phyloP scores from a whole-genome alignment of 2,113 vertebrate genomes.

The Tiliqua scincoides region DNA sequence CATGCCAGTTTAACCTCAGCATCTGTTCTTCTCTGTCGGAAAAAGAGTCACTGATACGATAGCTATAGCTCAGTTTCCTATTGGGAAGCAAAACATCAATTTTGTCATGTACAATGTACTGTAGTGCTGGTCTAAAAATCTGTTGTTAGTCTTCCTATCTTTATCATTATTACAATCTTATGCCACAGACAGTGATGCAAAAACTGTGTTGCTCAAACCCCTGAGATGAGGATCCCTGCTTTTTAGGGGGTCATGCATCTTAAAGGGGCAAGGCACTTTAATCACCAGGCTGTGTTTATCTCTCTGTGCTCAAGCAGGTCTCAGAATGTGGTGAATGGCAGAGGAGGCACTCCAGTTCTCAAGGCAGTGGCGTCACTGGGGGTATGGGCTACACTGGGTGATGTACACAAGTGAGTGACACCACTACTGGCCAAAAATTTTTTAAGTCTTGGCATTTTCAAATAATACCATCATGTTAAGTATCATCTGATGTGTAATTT shows the following conservation, averaged over 20 bases:
- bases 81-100: background rate
- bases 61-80: background rate
- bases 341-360: background rate
- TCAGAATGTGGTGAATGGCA: background rate
- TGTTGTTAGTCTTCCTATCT: background rate
- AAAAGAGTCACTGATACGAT: background rate
- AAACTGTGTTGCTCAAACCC: too few species aligned
- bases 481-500: too few species aligned
- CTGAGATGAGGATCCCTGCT: background rate
- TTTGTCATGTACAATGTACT: background rate
- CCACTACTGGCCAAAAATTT: too few species aligned
- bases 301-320: background rate
- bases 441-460: too few species aligned
- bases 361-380: too few species aligned
- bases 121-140: background rate
- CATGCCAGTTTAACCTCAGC: background rate
- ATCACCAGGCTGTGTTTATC: background rate
- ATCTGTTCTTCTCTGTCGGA: constrained; percentile 19
- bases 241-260: background rate
- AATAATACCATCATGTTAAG: too few species aligned
- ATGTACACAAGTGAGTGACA: too few species aligned
- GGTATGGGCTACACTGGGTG: too few species aligned
- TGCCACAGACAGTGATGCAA: background rate
- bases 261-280: background rate
- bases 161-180: background rate